A percentile compares a stretch with the other conserved stretches of the same genome.
phyloP scores from a whole-genome alignment of 2,113 vertebrate species.

The Planiliza haematocheilus region DNA sequence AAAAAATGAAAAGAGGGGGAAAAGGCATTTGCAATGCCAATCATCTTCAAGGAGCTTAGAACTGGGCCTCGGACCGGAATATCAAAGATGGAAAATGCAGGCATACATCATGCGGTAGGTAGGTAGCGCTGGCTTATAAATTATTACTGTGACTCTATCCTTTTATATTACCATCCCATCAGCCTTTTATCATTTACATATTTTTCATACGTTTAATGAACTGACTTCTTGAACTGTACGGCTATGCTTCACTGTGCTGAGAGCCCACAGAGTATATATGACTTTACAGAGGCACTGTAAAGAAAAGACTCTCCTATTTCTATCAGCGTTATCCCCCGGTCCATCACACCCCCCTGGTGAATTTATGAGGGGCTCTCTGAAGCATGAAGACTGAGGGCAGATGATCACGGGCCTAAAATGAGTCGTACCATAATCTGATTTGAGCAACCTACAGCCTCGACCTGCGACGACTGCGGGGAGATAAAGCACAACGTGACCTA shows the following conservation, averaged over 20 bases:
- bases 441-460: conserved; percentile 54
- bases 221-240: conserved; percentile 48
- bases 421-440: conserved; percentile 71
- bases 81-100: conserved; percentile 66
- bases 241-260: conserved; percentile 12
- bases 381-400: conserved; percentile 49
- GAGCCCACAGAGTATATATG: conserved; percentile 5
- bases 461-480: conserved; percentile 48
- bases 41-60: conserved; percentile 73
- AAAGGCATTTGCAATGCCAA: conserved; percentile 68
- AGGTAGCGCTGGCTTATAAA: conserved; percentile 59
- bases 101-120: conserved; percentile 56
- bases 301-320: conserved; percentile 51
- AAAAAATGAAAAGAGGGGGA: conserved; percentile 30
- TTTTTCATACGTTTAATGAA: conserved; percentile 69
- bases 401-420: conserved; percentile 52
- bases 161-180: conserved; percentile 61
- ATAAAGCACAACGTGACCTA: conserved; percentile 71
- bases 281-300: conserved; percentile 17
- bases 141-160: conserved; percentile 58
- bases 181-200: conserved; percentile 64
- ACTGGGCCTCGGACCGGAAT: conserved; percentile 63
- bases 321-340: conserved; percentile 38
- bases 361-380: conserved; percentile 58
- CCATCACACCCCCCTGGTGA: conserved; percentile 5